These are phyloP conservation scores for Eupithecia centaureata DNA, from an alignment of 2,888 invertebrate genomes.

Conservation along the genomic window DNA sequence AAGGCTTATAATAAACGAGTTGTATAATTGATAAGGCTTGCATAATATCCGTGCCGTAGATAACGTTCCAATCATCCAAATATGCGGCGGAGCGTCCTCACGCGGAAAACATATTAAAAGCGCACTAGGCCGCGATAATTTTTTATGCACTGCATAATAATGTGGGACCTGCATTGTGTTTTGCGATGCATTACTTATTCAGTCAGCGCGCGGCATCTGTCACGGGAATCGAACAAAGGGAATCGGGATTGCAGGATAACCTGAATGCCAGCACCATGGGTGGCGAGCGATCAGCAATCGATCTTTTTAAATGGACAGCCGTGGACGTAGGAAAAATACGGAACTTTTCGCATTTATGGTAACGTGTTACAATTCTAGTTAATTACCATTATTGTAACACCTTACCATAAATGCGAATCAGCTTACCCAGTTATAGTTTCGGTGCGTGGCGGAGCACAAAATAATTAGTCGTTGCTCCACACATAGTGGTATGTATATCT, in stretches of 20 bases:
- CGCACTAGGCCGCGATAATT: slow-evolving; percentile 56
- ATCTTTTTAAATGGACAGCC: slow-evolving; percentile 37
- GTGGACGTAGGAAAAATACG: neutral
- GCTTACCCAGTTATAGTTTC: neutral
- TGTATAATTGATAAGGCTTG: slow-evolving; percentile 30
- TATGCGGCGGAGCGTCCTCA: slow-evolving; percentile 22
- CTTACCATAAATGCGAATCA: neutral
- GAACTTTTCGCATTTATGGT: no score
- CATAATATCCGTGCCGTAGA: slow-evolving; percentile 22
- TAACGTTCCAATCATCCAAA: slow-evolving; percentile 23
- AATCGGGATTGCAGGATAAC: slow-evolving; percentile 68
- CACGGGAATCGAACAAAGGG: slow-evolving; percentile 68
- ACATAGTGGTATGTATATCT: neutral
- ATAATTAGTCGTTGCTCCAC: neutral
- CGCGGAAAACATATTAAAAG: slow-evolving; percentile 33
- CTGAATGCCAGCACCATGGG: slow-evolving; percentile 65
- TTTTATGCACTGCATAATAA: slow-evolving; percentile 69
- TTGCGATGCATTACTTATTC: slow-evolving; percentile 69
- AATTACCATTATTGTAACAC: neutral
- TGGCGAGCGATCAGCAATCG: slow-evolving; percentile 53
- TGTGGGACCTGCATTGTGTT: slow-evolving; percentile 49
- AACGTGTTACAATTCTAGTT: no score
- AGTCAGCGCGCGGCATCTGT: slow-evolving; percentile 67
- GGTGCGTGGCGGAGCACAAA: neutral
- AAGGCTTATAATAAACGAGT: slow-evolving; percentile 22